These are phyloP conservation scores for Bombus sibiricus DNA, from an alignment of 1,140 invertebrate species.

Conservation along the genomic window DNA sequence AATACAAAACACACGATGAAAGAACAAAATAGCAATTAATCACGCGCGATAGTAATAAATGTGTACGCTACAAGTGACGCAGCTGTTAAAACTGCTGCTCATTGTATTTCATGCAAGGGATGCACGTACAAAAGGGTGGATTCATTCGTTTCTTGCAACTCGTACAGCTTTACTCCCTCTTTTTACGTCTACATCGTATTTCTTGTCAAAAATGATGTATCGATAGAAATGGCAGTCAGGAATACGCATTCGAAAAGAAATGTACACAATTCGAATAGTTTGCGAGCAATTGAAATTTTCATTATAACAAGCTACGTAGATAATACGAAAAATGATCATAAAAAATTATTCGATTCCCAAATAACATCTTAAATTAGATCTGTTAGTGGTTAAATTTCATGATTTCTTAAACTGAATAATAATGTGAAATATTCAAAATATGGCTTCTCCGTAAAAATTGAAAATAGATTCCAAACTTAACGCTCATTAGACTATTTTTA, in stretches of 20 bases:
- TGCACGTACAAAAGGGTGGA: conserved; percentile 27
- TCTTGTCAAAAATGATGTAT: conserved; percentile 35
- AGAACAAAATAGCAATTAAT: conserved; percentile 6
- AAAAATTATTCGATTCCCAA: no score
- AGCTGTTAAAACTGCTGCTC: conserved; percentile 44
- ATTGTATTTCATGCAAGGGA: background rate
- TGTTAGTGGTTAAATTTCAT: no score
- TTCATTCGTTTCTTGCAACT: conserved; percentile 13
- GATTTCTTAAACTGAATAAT: no score
- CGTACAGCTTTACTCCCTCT: background rate
- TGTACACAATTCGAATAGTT: background rate
- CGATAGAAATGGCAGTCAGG: conserved; percentile 1
- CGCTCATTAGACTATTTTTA: no score
- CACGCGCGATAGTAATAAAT: conserved; percentile 39
- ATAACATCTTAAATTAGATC: no score
- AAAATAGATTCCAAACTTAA: no score
- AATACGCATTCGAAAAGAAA: background rate
- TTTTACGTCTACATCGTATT: conserved; percentile 3
- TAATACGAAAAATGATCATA: no score
- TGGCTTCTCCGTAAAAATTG: no score
- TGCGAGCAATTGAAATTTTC: background rate
- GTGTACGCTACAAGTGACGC: conserved; percentile 34
- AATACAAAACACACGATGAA: background rate
- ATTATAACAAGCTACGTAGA: no score
- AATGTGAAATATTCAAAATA: no score